Conservation (phyloP, 2,888 invertebrate species). For the Tenthredo amoena region DNA sequence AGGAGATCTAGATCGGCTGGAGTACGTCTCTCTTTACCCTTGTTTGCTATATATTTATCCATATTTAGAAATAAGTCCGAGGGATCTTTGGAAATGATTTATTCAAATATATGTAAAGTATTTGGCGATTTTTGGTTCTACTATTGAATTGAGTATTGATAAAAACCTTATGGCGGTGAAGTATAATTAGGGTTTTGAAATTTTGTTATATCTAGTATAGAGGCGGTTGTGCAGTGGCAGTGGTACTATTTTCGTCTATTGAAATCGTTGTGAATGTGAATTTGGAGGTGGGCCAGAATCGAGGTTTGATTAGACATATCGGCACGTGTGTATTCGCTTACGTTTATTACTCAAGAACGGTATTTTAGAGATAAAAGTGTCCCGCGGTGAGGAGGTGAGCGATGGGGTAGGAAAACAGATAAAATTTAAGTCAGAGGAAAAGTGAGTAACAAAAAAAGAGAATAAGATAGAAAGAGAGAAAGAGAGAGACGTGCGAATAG, state of each 20-base stretch:
- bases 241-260: slow-evolving; percentile 6
- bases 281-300: slow-evolving; percentile 41
- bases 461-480: background rate
- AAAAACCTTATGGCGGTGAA: background rate
- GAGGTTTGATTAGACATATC: slow-evolving; percentile 36
- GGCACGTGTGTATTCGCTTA: slow-evolving; percentile 27
- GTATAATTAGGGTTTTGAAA: background rate
- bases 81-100: too few species aligned
- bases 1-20: slow-evolving; percentile 43
- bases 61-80: background rate
- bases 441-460: background rate
- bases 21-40: background rate
- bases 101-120: too few species aligned
- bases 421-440: background rate
- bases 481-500: slow-evolving; percentile 11
- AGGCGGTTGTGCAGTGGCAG: background rate
- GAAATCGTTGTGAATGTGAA: slow-evolving; percentile 22
- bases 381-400: background rate
- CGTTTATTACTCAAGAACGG: slow-evolving; percentile 18
- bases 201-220: too few species aligned
- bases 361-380: slow-evolving; percentile 2
- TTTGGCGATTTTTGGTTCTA: too few species aligned
- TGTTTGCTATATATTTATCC: background rate
- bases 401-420: background rate
- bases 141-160: background rate